Percentiles rank a stretch among this genome's conserved stretches.
Evolutionary conservation across 1,140 invertebrate species (phyloP).

Genomic region (Spodoptera litura): DNA sequence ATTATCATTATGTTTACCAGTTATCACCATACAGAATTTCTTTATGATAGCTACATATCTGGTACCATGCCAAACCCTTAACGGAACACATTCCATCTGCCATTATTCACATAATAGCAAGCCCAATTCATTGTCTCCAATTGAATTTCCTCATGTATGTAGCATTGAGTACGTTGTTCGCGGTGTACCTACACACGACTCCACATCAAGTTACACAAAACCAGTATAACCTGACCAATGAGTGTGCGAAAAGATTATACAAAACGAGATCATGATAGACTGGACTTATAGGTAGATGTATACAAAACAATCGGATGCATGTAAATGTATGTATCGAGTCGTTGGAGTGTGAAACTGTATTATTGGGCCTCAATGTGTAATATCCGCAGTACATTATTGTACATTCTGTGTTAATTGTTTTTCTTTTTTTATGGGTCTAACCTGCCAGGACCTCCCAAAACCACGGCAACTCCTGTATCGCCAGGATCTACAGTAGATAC

Average conservation of each 20-base stretch:
- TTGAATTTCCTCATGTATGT: conserved; percentile 8
- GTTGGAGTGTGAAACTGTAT: background rate
- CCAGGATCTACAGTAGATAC: too few relatives aligned
- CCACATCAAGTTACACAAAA: too few relatives aligned
- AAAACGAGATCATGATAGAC: too few relatives aligned
- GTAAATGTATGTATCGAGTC: background rate
- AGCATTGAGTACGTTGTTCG: background rate
- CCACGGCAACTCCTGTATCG: too few relatives aligned
- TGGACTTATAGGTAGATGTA: too few relatives aligned
- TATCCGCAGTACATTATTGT: background rate
- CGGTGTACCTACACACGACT: background rate
- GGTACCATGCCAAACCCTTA: background rate
- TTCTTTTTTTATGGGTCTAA: too few relatives aligned
- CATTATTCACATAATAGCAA: background rate
- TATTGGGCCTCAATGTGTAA: background rate
- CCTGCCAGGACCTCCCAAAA: too few relatives aligned
- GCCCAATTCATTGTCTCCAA: background rate
- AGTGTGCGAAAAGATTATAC: too few relatives aligned
- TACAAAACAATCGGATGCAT: background rate
- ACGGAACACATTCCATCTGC: background rate
- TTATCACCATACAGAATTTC: too few relatives aligned
- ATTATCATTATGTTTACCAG: too few relatives aligned
- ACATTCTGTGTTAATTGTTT: too few relatives aligned
- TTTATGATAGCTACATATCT: background rate
- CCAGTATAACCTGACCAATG: too few relatives aligned